Conservation (phyloP, 2,888 invertebrate genomes). For the Dasypolia templi region DNA sequence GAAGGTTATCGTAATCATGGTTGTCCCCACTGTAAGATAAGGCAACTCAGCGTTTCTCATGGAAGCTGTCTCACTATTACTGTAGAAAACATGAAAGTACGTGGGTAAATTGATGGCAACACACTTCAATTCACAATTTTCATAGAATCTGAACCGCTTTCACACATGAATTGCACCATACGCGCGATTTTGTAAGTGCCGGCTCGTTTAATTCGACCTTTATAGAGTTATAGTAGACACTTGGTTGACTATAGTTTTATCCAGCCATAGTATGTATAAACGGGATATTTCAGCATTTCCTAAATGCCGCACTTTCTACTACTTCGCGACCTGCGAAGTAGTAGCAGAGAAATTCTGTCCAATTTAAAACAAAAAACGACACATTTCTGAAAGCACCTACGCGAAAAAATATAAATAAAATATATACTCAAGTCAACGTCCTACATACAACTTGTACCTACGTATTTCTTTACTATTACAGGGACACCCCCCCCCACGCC, state of each 20-base stretch:
- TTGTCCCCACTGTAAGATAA: not conserved
- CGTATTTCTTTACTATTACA: conserved; percentile 86
- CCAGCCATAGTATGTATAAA: not conserved
- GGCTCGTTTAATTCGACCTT: conserved; percentile 9
- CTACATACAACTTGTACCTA: conserved; percentile 84
- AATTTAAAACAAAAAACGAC: conserved; percentile 58
- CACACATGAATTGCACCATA: conserved; percentile 11
- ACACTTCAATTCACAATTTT: not conserved
- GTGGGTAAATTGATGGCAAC: not conserved
- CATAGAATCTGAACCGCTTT: conserved; percentile 4
- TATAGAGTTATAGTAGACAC: not conserved
- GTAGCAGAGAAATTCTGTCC: conserved; percentile 17
- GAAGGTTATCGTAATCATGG: not conserved
- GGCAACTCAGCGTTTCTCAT: not conserved
- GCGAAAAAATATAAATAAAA: conserved; percentile 79
- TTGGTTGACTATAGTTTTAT: not conserved
- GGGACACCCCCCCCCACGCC: conserved; percentile 61
- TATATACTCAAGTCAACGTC: conserved; percentile 83
- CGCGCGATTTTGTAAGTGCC: not conserved
- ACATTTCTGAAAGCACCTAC: conserved; percentile 58
- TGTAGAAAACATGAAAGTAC: not conserved
- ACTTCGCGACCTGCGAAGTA: too few species aligned
- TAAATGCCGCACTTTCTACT: conserved; percentile 17
- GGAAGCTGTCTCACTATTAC: not conserved
- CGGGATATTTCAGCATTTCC: not conserved